A percentile compares a stretch with the other conserved stretches of the same genome.
Evolutionary conservation across 2,113 vertebrate genomes (phyloP).

Genomic region (Ariopsis seemanni): DNA sequence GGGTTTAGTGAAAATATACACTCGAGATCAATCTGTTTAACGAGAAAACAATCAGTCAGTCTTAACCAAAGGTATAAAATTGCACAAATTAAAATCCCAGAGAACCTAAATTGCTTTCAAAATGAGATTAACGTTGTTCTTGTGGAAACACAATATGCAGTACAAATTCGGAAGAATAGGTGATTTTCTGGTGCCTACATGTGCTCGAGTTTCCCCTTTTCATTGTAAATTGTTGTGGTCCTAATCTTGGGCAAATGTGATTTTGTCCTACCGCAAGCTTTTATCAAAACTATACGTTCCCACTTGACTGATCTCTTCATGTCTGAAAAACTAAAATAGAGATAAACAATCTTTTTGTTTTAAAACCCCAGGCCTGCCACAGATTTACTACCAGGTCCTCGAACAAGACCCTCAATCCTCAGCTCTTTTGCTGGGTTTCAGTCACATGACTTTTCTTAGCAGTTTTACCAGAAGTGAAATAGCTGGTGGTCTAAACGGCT

Average conservation of each 20-base stretch:
- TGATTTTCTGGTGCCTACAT: background rate
- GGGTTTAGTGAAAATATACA: slow-evolving; percentile 97
- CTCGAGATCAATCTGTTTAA: slow-evolving; percentile 90
- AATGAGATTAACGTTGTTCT: background rate
- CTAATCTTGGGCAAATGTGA: background rate
- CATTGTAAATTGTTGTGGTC: background rate
- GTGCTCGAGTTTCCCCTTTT: background rate
- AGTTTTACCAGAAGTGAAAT: too few relatives aligned
- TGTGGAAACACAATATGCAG: background rate
- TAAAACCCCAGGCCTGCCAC: background rate
- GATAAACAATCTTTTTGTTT: background rate
- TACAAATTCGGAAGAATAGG: background rate
- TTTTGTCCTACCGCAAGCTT: background rate
- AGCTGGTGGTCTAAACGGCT: too few relatives aligned
- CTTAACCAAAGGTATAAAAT: background rate
- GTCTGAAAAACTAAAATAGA: background rate
- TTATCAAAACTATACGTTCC: background rate
- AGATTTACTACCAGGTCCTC: background rate
- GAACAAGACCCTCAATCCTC: background rate
- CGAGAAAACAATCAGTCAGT: slow-evolving; percentile 17
- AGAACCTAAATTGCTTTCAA: background rate
- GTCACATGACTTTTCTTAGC: too few relatives aligned
- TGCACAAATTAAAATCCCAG: background rate
- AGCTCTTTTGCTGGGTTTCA: too few relatives aligned
- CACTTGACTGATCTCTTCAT: background rate